Base-by-base conservation (phyloP, 2,888 invertebrate species). In the Ecliptopera silaceata region DNA sequence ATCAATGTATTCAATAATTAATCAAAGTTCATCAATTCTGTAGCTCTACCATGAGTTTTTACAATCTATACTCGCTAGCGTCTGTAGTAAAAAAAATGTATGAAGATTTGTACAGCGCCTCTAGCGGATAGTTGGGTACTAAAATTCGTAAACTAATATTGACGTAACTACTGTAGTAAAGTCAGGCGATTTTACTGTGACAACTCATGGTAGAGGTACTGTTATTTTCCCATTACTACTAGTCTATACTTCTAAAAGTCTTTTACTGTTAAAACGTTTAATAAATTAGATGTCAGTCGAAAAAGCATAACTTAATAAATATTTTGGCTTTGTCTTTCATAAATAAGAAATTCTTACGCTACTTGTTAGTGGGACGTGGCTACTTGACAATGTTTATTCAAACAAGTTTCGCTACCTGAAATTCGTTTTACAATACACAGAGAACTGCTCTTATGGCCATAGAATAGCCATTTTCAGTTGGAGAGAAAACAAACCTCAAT, bases 1-100 rank as follows among this genome's bases (percentile, higher is more conserved):
- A 66, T 61, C 58, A 56, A 52, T 56, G 18, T 59, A 41, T 53
- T 4, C n/a, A n/a, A n/a, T n/a, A n/a, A n/a, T 56, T 55, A 36
- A 51, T 13, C 15, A 20, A 31, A n/a, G n/a, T n/a, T n/a, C n/a
- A n/a, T n/a, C n/a, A n/a, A n/a, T n/a, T n/a, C n/a, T n/a, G n/a
- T n/a, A n/a, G n/a, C n/a, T n/a, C n/a, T n/a, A n/a, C n/a, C n/a
- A n/a, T n/a, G n/a, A n/a, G n/a, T n/a, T n/a, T n/a, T n/a, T n/a
- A n/a, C n/a, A n/a, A n/a, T n/a, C n/a, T n/a, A n/a, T n/a, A n/a
- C n/a, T n/a, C n/a, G n/a, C n/a, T n/a, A n/a, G n/a, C n/a, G n/a
- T 31, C 31, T 22, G 29, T 41, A 52, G 44, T 49, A 8, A 41
- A 29, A 44, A n/a, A n/a, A n/a, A n/a, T n/a, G n/a, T 50, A 39